Percentiles rank a stretch among this genome's conserved stretches.
Evolutionary conservation across 2,797 vertebrate species (phyloP).

Genomic region (Sebastes diploproa): DNA sequence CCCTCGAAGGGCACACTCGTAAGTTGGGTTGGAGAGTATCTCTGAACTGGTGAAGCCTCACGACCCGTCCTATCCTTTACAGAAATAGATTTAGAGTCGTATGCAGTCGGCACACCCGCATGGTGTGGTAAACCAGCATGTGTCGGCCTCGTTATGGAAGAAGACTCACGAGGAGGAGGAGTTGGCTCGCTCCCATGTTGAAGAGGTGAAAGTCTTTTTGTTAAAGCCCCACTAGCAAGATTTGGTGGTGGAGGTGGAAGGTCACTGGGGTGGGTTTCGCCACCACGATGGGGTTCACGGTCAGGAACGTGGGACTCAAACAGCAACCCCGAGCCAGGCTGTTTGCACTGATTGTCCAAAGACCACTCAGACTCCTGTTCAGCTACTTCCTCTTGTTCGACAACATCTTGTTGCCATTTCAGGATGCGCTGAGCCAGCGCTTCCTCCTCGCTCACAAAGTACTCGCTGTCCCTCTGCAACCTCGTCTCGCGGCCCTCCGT

Average conservation of each 20-base stretch:
- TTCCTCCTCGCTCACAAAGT: slow-evolving; percentile 82
- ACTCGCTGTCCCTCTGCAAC: slow-evolving; percentile 79
- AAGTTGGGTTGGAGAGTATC: slow-evolving; percentile 2
- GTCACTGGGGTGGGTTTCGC: background rate
- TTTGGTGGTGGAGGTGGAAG: background rate
- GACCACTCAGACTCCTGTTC: slow-evolving; percentile 82
- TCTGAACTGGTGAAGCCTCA: background rate
- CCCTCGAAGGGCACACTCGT: slow-evolving; percentile 3
- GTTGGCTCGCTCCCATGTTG: background rate
- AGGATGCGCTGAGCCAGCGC: slow-evolving; percentile 81
- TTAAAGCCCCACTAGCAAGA: background rate
- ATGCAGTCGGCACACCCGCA: background rate
- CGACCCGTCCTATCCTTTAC: background rate
- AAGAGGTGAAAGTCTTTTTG: background rate
- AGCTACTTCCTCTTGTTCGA: slow-evolving; percentile 80
- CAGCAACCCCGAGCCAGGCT: background rate
- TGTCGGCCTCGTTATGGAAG: background rate
- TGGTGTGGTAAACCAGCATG: background rate
- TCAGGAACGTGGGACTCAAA: slow-evolving; percentile 21
- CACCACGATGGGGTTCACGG: slow-evolving; percentile 1
- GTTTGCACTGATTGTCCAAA: slow-evolving; percentile 57
- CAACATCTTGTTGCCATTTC: slow-evolving; percentile 82
- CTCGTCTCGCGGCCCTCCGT: slow-evolving; percentile 73
- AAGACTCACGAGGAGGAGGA: background rate
- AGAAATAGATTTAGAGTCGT: background rate